Evolutionary conservation across 1,140 invertebrate species (phyloP).

Genomic region (Saccostrea cuccullata): DNA sequence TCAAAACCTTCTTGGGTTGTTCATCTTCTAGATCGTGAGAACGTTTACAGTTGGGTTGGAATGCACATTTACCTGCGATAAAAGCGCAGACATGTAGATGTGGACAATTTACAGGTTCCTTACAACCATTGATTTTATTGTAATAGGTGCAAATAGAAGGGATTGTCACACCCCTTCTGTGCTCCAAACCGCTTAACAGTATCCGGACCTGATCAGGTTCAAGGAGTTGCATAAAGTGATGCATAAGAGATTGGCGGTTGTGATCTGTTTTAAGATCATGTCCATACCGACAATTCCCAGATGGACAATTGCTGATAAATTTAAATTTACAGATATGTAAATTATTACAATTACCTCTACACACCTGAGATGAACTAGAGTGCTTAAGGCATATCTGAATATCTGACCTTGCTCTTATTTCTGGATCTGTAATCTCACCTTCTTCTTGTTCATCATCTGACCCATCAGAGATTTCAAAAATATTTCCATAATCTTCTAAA

Average conservation of each 20-base stretch:
- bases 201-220: not conserved
- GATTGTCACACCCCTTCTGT: not conserved
- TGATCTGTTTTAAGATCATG: not conserved
- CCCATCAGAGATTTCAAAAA: not conserved
- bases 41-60: constrained; percentile 5
- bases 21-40: not conserved
- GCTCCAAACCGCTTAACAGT: not conserved
- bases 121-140: constrained; percentile 10
- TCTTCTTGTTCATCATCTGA: not conserved
- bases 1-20: not conserved
- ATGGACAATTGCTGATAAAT: not conserved
- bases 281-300: not conserved
- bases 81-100: not conserved
- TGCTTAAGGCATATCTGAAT: not conserved
- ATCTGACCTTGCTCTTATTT: not conserved
- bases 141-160: not conserved
- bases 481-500: not conserved
- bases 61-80: not conserved
- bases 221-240: not conserved
- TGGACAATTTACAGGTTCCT: not conserved
- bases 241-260: not conserved
- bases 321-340: constrained; percentile 13
- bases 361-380: not conserved
- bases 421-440: not conserved
- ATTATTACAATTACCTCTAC: not conserved